A percentile compares a stretch with the other conserved stretches of the same genome.
phyloP scores from a whole-genome alignment of 2,888 invertebrate species.

The Dugesia japonica region DNA sequence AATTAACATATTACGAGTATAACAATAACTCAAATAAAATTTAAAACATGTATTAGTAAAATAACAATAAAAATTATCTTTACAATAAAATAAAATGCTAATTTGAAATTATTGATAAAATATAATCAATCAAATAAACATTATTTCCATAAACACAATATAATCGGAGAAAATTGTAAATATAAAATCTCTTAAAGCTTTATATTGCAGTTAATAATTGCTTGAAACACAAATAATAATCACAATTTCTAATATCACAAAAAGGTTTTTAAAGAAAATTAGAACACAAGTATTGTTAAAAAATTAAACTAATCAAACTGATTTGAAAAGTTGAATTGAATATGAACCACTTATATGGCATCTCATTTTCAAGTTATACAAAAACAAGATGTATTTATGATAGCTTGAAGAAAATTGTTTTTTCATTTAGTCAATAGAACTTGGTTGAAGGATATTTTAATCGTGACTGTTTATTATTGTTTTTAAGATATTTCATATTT shows the following conservation, averaged over 20 bases:
- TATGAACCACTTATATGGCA: no score
- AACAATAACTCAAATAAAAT: no score
- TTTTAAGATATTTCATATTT: not conserved
- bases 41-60: not conserved
- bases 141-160: not conserved
- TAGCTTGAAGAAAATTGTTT: not conserved
- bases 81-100: slow-evolving; percentile 11
- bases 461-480: not conserved
- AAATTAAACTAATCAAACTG: no score
- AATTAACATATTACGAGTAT: no score
- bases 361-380: no score
- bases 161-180: not conserved
- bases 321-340: not conserved
- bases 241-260: not conserved
- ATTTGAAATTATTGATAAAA: not conserved
- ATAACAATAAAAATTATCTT: not conserved
- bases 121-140: not conserved
- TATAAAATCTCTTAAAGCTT: slow-evolving; percentile 7
- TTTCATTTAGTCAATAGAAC: not conserved
- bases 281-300: no score
- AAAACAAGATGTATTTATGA: no score
- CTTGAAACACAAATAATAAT: not conserved
- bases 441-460: not conserved
- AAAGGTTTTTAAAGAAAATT: not conserved
- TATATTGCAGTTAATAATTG: not conserved